phyloP scores from a whole-genome alignment of 2,888 invertebrate genomes.

The Alviniconcha strummeri region DNA sequence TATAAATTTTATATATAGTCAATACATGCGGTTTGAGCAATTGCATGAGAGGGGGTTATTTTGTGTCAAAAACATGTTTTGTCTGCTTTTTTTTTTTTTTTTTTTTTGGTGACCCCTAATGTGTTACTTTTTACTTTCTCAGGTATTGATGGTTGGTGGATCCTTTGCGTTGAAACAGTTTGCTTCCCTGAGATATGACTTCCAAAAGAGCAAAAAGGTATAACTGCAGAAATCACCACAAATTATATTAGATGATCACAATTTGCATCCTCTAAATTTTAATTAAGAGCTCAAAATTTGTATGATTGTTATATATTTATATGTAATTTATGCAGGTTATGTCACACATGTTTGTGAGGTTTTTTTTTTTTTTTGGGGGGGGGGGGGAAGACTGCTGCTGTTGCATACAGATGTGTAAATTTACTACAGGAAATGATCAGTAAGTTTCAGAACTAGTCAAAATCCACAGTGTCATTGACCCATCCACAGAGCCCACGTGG shows the following conservation, averaged over 20 bases:
- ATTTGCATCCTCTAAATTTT: not conserved
- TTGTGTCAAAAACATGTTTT: too few relatives aligned
- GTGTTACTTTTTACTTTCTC: slow-evolving; percentile 33
- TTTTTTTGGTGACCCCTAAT: slow-evolving; percentile 40
- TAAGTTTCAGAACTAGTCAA: too few relatives aligned
- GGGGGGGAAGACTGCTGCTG: too few relatives aligned
- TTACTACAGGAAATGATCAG: too few relatives aligned
- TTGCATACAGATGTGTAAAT: too few relatives aligned
- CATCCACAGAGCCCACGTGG: too few relatives aligned
- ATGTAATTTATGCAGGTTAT: not conserved
- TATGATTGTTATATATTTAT: not conserved
- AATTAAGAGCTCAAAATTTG: not conserved
- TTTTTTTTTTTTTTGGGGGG: too few relatives aligned
- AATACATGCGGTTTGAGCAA: too few relatives aligned
- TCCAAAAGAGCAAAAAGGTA: slow-evolving; percentile 37
- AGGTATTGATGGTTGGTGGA: slow-evolving; percentile 43
- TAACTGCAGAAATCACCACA: not conserved
- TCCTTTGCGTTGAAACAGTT: slow-evolving; percentile 45
- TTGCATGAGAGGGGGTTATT: too few relatives aligned
- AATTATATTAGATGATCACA: too few relatives aligned
- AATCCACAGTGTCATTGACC: too few relatives aligned
- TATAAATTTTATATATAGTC: too few relatives aligned
- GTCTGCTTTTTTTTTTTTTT: slow-evolving; percentile 25
- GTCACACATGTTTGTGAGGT: not conserved
- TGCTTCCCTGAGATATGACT: slow-evolving; percentile 42